These are phyloP conservation scores for Parnassius mnemosyne DNA, from an alignment of 2,888 invertebrate genomes.

Conservation along the genomic window DNA sequence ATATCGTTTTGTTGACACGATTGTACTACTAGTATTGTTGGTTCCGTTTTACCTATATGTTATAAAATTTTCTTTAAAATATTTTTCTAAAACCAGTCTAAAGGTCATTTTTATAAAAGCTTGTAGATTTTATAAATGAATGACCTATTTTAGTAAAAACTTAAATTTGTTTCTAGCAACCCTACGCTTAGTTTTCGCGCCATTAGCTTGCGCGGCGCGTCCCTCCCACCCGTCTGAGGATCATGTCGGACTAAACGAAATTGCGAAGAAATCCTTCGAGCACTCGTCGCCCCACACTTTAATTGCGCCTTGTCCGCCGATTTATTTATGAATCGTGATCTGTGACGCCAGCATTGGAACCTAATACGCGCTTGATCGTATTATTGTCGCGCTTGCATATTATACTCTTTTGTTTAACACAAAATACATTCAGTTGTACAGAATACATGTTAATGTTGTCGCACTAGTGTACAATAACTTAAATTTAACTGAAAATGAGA, in stretches of 20 bases:
- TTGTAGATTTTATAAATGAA: too few relatives aligned
- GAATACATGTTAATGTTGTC: too few relatives aligned
- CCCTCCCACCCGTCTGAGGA: constrained; percentile 62
- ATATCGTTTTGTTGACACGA: too few relatives aligned
- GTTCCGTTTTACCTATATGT: too few relatives aligned
- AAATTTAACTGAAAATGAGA: too few relatives aligned
- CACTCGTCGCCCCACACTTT: constrained; percentile 48
- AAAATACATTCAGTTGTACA: too few relatives aligned
- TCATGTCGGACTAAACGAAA: constrained; percentile 75
- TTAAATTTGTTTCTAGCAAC: not conserved
- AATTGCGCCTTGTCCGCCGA: constrained; percentile 69
- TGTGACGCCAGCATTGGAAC: constrained; percentile 27
- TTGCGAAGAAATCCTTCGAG: constrained; percentile 71
- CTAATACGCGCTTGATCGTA: not conserved
- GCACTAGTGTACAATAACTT: too few relatives aligned
- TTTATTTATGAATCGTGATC: constrained; percentile 72
- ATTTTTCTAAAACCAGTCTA: too few relatives aligned
- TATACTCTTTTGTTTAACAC: not conserved
- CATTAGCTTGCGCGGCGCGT: constrained; percentile 69
- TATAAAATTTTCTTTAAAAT: too few relatives aligned
- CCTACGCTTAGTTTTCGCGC: constrained; percentile 15
- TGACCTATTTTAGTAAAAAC: too few relatives aligned
- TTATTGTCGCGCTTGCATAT: not conserved
- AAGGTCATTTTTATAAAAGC: too few relatives aligned
- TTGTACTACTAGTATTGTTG: too few relatives aligned